These are phyloP conservation scores for Phenganax subtilis DNA, from an alignment of 92 coral and sea anemone species.

Conservation along the genomic window DNA sequence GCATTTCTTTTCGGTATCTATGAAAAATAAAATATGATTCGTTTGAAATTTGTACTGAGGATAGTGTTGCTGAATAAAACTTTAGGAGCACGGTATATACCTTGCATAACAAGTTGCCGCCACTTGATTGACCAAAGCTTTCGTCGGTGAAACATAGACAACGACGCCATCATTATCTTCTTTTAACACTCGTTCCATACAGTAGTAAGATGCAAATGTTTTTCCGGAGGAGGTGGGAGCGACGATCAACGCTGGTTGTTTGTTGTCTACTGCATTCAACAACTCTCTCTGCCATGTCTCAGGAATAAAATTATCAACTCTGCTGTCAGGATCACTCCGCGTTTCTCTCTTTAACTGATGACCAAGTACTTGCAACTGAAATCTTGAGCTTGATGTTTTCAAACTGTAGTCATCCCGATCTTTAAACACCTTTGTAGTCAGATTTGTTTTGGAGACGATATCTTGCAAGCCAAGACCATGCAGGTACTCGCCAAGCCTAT, in stretches of 20 bases:
- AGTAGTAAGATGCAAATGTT: constrained; percentile 67
- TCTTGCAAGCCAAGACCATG: constrained; percentile 55
- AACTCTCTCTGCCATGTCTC: constrained; percentile 72
- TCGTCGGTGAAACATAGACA: constrained; percentile 75
- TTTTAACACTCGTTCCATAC: constrained; percentile 66
- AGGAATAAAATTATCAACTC: constrained; percentile 66
- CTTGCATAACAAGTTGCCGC: constrained; percentile 65
- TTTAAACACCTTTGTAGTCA: not conserved
- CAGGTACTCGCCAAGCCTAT: constrained; percentile 42
- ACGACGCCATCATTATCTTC: constrained; percentile 61
- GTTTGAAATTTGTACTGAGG: not conserved
- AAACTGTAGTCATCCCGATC: constrained; percentile 34
- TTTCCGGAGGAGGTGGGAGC: constrained; percentile 78
- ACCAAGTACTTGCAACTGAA: constrained; percentile 63
- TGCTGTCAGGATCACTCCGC: constrained; percentile 53
- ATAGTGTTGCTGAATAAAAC: no score
- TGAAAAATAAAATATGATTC: not conserved
- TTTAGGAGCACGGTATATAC: constrained; percentile 6
- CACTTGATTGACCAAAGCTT: constrained; percentile 71
- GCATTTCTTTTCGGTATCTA: constrained; percentile 44
- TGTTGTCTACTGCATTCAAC: constrained; percentile 64
- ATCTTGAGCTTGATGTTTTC: constrained; percentile 55
- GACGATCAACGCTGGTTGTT: constrained; percentile 66
- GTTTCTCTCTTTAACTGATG: constrained; percentile 60
- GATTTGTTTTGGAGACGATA: constrained; percentile 36